These are phyloP conservation scores for Lasiurus borealis DNA, from an alignment of 2,113 vertebrate species.

Conservation along the genomic window DNA sequence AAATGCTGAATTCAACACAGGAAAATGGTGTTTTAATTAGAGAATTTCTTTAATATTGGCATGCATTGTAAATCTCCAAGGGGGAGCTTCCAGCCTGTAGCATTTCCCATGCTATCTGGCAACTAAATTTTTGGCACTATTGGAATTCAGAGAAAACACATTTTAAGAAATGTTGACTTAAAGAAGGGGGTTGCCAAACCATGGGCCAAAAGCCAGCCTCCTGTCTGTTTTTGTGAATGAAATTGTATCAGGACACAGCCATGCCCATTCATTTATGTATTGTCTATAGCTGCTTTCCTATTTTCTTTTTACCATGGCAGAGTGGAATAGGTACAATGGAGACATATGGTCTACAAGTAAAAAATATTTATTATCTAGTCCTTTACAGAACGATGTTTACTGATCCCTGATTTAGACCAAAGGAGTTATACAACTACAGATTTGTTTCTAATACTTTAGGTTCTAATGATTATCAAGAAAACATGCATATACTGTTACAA, in stretches of 20 bases:
- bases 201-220: not conserved
- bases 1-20: constrained; percentile 27
- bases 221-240: not conserved
- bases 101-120: not conserved
- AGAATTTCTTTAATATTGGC: not conserved
- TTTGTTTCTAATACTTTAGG: not conserved
- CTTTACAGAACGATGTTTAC: constrained; percentile 5
- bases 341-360: not conserved
- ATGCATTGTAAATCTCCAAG: not conserved
- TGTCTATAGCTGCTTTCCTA: not conserved
- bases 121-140: not conserved
- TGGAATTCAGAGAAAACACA: constrained; percentile 1
- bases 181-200: not conserved
- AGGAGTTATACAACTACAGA: not conserved
- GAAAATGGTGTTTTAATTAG: not conserved
- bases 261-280: not conserved
- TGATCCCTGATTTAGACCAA: not conserved
- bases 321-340: not conserved
- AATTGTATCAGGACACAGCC: not conserved
- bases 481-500: not conserved
- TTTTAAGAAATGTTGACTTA: constrained; percentile 37
- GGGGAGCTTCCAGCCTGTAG: not conserved
- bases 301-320: not conserved
- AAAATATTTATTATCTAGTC: not conserved
- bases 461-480: not conserved